Evolutionary conservation across 2,888 invertebrate species (phyloP).

Genomic region (Drosophila bunnanda): DNA sequence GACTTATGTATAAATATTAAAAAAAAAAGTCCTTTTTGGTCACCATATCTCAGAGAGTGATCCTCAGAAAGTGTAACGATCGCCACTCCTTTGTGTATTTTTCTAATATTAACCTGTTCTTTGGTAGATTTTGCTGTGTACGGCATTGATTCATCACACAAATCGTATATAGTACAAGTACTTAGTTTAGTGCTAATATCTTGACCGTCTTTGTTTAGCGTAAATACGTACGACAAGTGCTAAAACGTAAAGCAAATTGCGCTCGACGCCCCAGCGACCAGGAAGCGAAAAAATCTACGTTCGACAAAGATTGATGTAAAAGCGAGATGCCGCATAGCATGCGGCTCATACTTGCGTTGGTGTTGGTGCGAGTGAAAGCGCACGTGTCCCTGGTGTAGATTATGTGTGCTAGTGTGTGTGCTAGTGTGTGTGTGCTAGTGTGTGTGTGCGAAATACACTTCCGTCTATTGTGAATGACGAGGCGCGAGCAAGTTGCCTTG

Average conservation of each 20-base stretch:
- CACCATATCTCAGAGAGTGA: too few species aligned
- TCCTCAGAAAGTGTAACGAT: too few species aligned
- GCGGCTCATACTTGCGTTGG: slow-evolving; percentile 6
- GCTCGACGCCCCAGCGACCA: slow-evolving; percentile 55
- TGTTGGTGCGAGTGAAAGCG: slow-evolving; percentile 66
- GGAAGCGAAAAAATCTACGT: slow-evolving; percentile 67
- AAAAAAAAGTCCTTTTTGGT: too few species aligned
- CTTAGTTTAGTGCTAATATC: slow-evolving; percentile 23
- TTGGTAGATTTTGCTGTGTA: neutral
- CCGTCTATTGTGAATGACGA: slow-evolving; percentile 76
- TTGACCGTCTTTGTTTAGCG: slow-evolving; percentile 30
- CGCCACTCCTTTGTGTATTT: neutral
- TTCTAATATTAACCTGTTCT: neutral
- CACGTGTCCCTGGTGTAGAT: slow-evolving; percentile 67
- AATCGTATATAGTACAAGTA: neutral
- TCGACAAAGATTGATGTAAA: slow-evolving; percentile 78
- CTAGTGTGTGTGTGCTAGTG: slow-evolving; percentile 34
- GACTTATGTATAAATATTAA: too few species aligned
- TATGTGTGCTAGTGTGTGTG: slow-evolving; percentile 33
- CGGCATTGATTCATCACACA: neutral
- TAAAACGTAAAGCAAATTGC: slow-evolving; percentile 51
- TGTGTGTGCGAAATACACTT: slow-evolving; percentile 64
- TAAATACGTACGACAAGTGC: slow-evolving; percentile 39
- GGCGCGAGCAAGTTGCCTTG: slow-evolving; percentile 43
- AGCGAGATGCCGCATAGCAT: slow-evolving; percentile 60